Conservation (phyloP, 2,888 invertebrate species). For the Clusia tigrina region DNA sequence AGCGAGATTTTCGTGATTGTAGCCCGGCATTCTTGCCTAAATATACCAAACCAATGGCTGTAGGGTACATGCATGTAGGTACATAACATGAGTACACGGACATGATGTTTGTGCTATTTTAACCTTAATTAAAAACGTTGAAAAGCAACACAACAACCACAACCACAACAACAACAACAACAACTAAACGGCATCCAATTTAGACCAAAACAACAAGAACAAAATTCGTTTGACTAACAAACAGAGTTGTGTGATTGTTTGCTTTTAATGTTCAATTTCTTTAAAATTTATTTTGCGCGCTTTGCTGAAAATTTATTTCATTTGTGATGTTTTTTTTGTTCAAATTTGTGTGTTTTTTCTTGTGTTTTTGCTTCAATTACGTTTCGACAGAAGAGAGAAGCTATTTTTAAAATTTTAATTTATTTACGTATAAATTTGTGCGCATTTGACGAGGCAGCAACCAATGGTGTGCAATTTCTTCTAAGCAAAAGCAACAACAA, state of each 20-base stretch:
- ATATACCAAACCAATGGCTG: too few relatives aligned
- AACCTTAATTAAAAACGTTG: constrained; percentile 25
- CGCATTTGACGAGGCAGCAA: constrained; percentile 50
- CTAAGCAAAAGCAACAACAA: constrained; percentile 34
- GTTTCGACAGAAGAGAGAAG: constrained; percentile 1
- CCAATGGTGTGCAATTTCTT: constrained; percentile 28
- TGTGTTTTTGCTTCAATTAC: too few relatives aligned
- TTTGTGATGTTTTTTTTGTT: background rate
- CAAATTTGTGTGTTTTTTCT: too few relatives aligned
- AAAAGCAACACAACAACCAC: background rate
- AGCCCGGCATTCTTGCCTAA: too few relatives aligned
- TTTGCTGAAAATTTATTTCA: background rate
- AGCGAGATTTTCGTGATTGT: too few relatives aligned
- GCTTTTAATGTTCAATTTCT: too few relatives aligned
- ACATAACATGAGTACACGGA: too few relatives aligned
- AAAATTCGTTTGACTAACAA: too few relatives aligned
- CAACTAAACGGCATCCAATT: background rate
- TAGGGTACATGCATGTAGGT: background rate
- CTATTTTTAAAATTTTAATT: constrained; percentile 7
- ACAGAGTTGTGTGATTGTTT: too few relatives aligned
- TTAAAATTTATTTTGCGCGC: background rate
- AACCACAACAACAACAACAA: too few relatives aligned
- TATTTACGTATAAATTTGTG: constrained; percentile 42
- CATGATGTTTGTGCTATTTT: constrained; percentile 24
- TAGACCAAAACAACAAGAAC: background rate